phyloP scores from a whole-genome alignment of 2,888 invertebrate genomes.

The Drosophila helvetica region DNA sequence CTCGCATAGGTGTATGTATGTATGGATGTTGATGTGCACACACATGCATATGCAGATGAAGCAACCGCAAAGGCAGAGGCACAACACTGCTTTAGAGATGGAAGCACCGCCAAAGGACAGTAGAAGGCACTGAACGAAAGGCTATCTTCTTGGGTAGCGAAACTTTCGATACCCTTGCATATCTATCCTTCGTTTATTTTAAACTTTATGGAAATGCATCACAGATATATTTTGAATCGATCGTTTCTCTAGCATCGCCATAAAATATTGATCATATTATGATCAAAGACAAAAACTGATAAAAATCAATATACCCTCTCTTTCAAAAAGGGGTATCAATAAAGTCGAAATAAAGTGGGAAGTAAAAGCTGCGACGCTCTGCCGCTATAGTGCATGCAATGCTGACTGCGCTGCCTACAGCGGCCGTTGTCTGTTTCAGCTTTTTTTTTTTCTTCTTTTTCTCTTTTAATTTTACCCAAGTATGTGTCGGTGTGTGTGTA shows the following conservation, averaged over 20 bases:
- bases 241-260: too few species aligned
- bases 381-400: slow-evolving; percentile 11
- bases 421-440: slow-evolving; percentile 61
- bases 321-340: slow-evolving; percentile 6
- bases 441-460: slow-evolving; percentile 9
- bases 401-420: slow-evolving; percentile 39
- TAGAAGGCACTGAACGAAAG: slow-evolving; percentile 27
- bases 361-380: slow-evolving; percentile 34
- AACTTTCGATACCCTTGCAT: neutral
- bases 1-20: too few species aligned
- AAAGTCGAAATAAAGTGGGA: slow-evolving; percentile 61
- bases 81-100: slow-evolving; percentile 25
- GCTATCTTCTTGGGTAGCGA: neutral
- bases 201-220: too few species aligned
- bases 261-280: neutral
- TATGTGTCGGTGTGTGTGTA: slow-evolving; percentile 23
- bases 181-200: too few species aligned
- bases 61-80: slow-evolving; percentile 7
- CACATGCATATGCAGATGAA: neutral
- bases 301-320: neutral
- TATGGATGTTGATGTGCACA: neutral
- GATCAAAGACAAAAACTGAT: neutral
- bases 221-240: neutral
- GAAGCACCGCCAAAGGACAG: slow-evolving; percentile 18
- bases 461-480: neutral